phyloP scores from a whole-genome alignment of 2,113 vertebrate species.

The Corvus cornix region DNA sequence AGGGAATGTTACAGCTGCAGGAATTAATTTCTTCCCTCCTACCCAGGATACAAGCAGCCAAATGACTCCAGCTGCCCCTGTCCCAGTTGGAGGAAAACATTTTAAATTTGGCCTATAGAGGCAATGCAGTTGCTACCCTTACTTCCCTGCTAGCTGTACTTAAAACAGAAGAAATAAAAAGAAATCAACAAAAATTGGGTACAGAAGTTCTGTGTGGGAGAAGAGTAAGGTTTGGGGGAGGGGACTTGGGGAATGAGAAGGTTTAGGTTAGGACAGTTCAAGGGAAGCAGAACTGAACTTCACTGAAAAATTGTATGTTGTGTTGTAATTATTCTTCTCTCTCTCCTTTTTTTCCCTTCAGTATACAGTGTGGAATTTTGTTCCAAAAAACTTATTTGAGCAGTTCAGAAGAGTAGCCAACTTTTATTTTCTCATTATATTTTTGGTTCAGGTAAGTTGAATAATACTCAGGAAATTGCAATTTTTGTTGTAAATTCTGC shows the following conservation, averaged over 20 bases:
- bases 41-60: not conserved
- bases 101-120: not conserved
- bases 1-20: not conserved
- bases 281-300: not conserved
- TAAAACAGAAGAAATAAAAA: not conserved
- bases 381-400: constrained; percentile 98
- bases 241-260: not conserved
- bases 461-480: not conserved
- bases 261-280: not conserved
- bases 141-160: not conserved
- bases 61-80: not conserved
- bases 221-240: not conserved
- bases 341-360: constrained; percentile 49
- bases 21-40: not conserved
- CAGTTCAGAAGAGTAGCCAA: constrained; percentile 99
- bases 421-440: constrained; percentile 99
- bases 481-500: not conserved
- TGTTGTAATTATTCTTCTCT: not conserved
- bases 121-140: not conserved
- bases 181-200: not conserved
- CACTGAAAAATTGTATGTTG: not conserved
- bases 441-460: constrained; percentile 95
- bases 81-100: not conserved
- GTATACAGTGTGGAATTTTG: constrained; percentile 98
- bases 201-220: not conserved